Percentiles rank a stretch among this genome's conserved stretches.
Conservation (phyloP, 1,140 invertebrate species). For the Dicyema japonicum region DNA sequence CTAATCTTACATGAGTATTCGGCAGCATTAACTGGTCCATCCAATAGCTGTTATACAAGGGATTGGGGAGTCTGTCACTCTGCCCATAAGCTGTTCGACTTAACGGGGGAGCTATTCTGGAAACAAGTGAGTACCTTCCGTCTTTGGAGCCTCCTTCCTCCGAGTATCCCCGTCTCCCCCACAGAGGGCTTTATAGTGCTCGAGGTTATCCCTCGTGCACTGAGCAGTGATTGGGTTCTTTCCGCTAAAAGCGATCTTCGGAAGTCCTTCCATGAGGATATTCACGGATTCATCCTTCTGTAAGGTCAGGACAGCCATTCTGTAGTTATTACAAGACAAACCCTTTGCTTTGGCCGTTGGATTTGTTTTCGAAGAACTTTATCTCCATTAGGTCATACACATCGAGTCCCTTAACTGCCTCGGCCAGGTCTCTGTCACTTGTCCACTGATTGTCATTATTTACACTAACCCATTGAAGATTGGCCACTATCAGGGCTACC, state of each 20-base stretch:
- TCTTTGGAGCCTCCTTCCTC: too few relatives aligned
- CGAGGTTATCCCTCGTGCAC: conserved; percentile 57
- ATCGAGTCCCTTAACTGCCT: conserved; percentile 47
- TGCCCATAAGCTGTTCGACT: too few relatives aligned
- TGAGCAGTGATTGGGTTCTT: conserved; percentile 66
- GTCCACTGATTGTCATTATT: conserved; percentile 56
- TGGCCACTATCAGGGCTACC: conserved; percentile 66
- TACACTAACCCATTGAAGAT: conserved; percentile 35
- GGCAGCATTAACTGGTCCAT: too few relatives aligned
- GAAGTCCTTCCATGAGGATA: conserved; percentile 53
- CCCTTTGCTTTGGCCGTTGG: conserved; percentile 93
- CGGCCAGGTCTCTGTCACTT: conserved; percentile 67
- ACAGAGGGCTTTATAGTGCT: too few relatives aligned
- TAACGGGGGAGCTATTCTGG: too few relatives aligned
- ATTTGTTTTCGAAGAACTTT: conserved; percentile 93
- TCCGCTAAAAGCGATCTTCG: conserved; percentile 69
- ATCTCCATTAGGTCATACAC: conserved; percentile 75
- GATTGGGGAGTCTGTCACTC: too few relatives aligned
- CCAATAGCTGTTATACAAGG: too few relatives aligned
- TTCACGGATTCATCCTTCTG: conserved; percentile 61
- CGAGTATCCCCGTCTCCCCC: too few relatives aligned
- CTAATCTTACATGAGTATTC: too few relatives aligned
- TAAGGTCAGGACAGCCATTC: conserved; percentile 24
- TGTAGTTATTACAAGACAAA: conserved; percentile 11
- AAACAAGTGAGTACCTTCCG: too few relatives aligned